phyloP scores from a whole-genome alignment of 2,113 vertebrate genomes.

The Lycaon pictus region DNA sequence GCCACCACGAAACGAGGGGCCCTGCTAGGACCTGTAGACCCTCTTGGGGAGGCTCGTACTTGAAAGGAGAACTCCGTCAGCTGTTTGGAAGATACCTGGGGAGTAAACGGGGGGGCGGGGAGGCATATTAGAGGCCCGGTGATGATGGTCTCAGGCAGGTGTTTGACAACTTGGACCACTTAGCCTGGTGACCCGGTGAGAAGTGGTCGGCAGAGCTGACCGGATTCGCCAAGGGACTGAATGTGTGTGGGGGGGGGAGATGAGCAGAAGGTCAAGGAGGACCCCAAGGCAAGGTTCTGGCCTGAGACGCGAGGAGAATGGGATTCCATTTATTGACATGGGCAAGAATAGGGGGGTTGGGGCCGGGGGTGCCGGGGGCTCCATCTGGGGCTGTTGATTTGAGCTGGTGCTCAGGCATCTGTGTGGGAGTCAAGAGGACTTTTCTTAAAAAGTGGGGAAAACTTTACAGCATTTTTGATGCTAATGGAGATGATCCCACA shows the following conservation, averaged over 20 bases:
- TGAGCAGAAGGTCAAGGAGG: neutral
- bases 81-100: neutral
- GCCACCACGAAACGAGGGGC: neutral
- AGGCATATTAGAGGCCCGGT: neutral
- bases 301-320: neutral
- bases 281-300: neutral
- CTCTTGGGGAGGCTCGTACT: neutral
- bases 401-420: neutral
- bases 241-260: neutral
- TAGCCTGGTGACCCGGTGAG: neutral
- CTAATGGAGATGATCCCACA: neutral
- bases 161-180: neutral
- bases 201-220: neutral
- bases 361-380: neutral
- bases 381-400: neutral
- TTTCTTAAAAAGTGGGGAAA: neutral
- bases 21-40: neutral
- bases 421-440: too few species aligned
- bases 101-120: neutral
- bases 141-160: neutral
- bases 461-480: neutral
- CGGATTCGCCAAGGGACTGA: neutral
- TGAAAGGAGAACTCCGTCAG: neutral
- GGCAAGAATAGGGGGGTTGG: fast-evolving
- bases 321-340: neutral